Conservation (phyloP, 1,140 invertebrate genomes). For the Drosophila malerkotliana region DNA sequence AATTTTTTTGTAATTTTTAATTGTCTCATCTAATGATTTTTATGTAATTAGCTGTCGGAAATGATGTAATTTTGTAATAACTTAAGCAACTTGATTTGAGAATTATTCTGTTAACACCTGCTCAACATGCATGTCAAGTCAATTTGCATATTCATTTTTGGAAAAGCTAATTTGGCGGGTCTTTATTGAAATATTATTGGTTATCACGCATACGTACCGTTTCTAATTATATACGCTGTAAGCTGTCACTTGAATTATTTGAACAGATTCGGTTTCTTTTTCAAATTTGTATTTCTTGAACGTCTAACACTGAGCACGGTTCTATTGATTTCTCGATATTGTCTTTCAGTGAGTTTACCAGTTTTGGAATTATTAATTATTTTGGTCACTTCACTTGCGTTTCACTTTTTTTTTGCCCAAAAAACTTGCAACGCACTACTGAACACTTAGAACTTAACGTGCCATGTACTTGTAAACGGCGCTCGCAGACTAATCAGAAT, state of each 20-base stretch:
- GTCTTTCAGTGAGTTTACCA: constrained; percentile 46
- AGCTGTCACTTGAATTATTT: constrained; percentile 9
- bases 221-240: constrained; percentile 1
- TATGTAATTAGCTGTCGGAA: constrained; percentile 18
- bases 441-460: constrained; percentile 40
- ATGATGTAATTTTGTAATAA: constrained; percentile 33
- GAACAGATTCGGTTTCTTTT: constrained; percentile 17
- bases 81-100: constrained; percentile 18
- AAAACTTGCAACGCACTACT: constrained; percentile 43
- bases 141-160: constrained; percentile 35
- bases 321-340: constrained; percentile 7
- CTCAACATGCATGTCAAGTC: constrained; percentile 28
- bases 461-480: constrained; percentile 75
- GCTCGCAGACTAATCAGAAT: constrained; percentile 80
- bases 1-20: constrained; percentile 6
- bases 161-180: constrained; percentile 10
- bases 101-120: constrained; percentile 24
- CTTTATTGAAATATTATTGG: constrained; percentile 7
- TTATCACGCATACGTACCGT: constrained; percentile 64
- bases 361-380: constrained; percentile 4
- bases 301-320: constrained; percentile 46
- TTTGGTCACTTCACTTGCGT: constrained; percentile 61
- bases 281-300: constrained; percentile 19
- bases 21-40: constrained; percentile 32
- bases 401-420: constrained; percentile 65